Base-by-base conservation (phyloP, 2,797 vertebrate genomes). In the Fringilla coelebs region DNA sequence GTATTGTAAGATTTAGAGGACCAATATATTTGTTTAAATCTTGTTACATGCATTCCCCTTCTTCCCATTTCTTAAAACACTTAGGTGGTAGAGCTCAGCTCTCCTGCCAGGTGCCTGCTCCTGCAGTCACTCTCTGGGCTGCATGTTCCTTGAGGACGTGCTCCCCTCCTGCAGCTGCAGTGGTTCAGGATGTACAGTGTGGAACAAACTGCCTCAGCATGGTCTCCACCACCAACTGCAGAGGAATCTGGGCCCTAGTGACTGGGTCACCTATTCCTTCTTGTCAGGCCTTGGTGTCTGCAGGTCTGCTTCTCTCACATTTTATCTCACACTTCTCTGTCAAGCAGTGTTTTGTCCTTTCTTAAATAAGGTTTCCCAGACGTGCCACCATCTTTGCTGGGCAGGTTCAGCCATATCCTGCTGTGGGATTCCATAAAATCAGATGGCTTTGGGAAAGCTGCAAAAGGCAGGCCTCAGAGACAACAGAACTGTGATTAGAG, bases 1-100 rank as follows among this genome's bases (percentile, higher is more conserved):
- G 11, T 78, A 63, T 65, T 13, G 34, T 74, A 91, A 92, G 60
- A 95, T 90, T 89, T 95, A 87, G 91, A 85, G 36, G 38, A 55
- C 18, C 17, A 76, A n/a, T 61, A 36, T 74, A 81, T 93, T 91
- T 78, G 21, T 74, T 46, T 70, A 70, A 71, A 81, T 74, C 51
- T 80, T 86, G 21, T 86, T 81, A 29, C 45, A 81, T 29, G 31
- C 31, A 57, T 85, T 94, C 26, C 78, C 21, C 2, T 24, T 70
- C 34, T 60, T 77, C 17, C 48, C 7, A 41, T 60, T 93, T 61
- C n/a, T 81, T 73, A 78, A 57, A 36, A 77, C 14, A 15, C 6
- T 92, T 43, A 11, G 31, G 15, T 66, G 34, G 20, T 65, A 74
- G 17, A 77, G 29, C 48, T 86, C 57, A 80, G 36, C 4, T 54